Conservation (phyloP, 2,113 vertebrate species). For the Maccullochella peelii region DNA sequence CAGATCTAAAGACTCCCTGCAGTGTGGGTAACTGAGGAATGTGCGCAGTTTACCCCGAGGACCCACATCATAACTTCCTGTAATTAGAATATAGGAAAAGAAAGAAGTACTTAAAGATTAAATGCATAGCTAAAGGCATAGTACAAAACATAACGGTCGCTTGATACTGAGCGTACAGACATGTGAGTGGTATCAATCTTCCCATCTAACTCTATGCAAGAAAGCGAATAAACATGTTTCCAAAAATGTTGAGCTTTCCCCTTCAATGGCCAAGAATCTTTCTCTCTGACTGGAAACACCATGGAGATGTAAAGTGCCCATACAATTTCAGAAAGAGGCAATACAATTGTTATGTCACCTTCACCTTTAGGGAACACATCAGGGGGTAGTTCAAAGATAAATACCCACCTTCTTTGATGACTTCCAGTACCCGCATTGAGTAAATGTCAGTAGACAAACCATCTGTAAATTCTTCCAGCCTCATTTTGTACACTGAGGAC, state of each 20-base stretch:
- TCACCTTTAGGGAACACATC: no score
- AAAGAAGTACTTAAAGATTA: background rate
- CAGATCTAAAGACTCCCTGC: conserved; percentile 69
- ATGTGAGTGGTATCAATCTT: no score
- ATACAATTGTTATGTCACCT: background rate
- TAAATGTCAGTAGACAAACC: conserved; percentile 68
- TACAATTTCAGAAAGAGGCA: background rate
- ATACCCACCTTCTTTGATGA: conserved; percentile 78
- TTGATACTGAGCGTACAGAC: no score
- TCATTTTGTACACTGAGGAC: conserved; percentile 76
- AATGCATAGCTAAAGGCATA: background rate
- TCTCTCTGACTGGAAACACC: background rate
- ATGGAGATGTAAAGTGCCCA: background rate
- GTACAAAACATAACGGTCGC: background rate
- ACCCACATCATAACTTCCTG: conserved; percentile 66
- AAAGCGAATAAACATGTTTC: background rate
- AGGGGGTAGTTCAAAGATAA: background rate
- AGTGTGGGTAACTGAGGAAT: conserved; percentile 74
- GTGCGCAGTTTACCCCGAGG: conserved; percentile 33
- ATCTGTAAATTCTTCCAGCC: background rate
- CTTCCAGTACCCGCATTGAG: conserved; percentile 43
- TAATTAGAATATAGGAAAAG: background rate
- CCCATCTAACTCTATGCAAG: background rate
- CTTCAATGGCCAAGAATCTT: background rate
- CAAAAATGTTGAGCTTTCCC: background rate